Percentiles rank a stretch among this genome's conserved stretches.
These are phyloP conservation scores for Chiroxiphia lanceolata DNA, from an alignment of 2,797 vertebrate genomes.

Conservation along the genomic window DNA sequence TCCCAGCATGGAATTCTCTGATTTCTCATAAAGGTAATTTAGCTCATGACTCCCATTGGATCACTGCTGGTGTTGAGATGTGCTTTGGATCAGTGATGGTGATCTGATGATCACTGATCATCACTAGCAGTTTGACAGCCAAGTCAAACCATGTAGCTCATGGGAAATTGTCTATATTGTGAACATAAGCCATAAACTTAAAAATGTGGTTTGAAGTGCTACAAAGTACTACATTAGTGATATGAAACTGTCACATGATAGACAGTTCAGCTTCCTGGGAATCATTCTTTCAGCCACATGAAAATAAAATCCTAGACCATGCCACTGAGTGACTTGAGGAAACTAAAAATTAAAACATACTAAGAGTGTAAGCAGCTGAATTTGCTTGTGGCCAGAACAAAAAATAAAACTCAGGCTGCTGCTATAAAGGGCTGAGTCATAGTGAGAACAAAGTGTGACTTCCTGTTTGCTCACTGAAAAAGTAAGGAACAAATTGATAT, in stretches of 20 bases:
- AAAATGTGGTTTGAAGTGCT: not conserved
- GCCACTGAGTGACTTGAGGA: not conserved
- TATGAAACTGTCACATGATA: not conserved
- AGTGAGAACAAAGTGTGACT: not conserved
- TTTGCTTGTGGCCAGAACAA: not conserved
- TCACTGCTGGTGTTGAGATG: not conserved
- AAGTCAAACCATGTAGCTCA: not conserved
- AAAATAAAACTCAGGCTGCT: not conserved
- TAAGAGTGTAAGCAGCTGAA: not conserved
- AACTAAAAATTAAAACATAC: not conserved
- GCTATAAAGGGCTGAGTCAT: not conserved
- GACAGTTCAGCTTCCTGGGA: not conserved
- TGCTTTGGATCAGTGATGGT: not conserved
- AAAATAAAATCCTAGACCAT: not conserved
- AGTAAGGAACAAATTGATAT: not conserved
- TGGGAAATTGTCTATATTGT: not conserved
- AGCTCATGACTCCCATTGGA: not conserved
- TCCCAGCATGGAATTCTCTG: not conserved
- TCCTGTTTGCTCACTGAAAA: not conserved
- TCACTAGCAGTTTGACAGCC: not conserved
- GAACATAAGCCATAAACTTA: not conserved
- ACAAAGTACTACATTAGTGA: not conserved
- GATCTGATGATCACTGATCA: not conserved
- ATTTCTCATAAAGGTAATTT: not conserved
- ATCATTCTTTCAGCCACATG: not conserved